Evolutionary conservation across 2,113 vertebrate genomes (phyloP), one percentile per base, ranked within the genome.

Genomic region (Myotis lucifugus): DNA sequence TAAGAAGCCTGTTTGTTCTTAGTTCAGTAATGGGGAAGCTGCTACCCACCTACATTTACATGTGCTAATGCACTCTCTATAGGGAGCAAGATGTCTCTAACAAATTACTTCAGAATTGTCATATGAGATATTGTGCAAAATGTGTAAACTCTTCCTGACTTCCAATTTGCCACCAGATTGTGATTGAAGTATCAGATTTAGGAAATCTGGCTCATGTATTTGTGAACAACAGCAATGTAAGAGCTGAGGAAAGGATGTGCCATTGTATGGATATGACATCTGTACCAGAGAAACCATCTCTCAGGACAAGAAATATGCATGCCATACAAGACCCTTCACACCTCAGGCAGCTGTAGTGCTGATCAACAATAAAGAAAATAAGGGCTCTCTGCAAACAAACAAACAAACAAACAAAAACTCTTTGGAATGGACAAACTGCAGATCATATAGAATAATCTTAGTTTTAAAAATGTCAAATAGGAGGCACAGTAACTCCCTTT

Each of bases 401-500:
- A 79, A 74, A 78, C 18, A 48, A 25, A 54, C 37, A 82, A 94
- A 88, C 13, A 81, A 76, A 81, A 74, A 34, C 12, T 42, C 37
- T 88, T 90, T 91, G 72, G 88, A 91, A 59, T 48, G n/a, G 40
- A 95, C 46, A 87, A 73, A 50, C 34, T 88, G 12, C 69, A 93
- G 25, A 90, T 83, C 67, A 67, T 89, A 95, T 90, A 95, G 81
- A 91, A 87, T 90, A 82, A 91, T 91, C 81, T 89, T 67, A 92
- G 40, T 69, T 50, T n/a, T 64, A 69, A 92, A 93, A 81, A 67
- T 29, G 21, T 93, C 90, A 32, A 92, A 82, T 74, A 92, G 81
- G 34, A 97, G 67, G 42, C 95, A 92, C 32, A 85, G 92, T 92
- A 96, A 92, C 50, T 95, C 94, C 77, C 78, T 92, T 93, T 93